These are phyloP conservation scores for Alca torda DNA, from an alignment of 2,797 vertebrate genomes.

Conservation along the genomic window DNA sequence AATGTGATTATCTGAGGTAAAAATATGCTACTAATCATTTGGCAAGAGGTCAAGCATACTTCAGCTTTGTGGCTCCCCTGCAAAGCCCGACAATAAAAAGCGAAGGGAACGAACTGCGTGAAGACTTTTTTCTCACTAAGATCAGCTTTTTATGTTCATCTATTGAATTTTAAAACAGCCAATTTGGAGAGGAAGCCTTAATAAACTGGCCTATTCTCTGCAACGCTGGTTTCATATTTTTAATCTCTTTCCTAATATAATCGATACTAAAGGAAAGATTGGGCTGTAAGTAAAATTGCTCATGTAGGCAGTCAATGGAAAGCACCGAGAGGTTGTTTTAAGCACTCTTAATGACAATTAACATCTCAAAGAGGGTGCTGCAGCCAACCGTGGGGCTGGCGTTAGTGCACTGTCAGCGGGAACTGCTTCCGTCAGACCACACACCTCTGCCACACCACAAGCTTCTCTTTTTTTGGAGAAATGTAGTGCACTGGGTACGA, in stretches of 20 bases:
- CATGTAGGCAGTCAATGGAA: neutral
- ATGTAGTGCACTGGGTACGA: neutral
- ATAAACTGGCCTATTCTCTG: slow-evolving; percentile 8
- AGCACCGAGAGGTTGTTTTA: neutral
- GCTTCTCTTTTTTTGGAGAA: neutral
- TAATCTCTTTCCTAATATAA: slow-evolving; percentile 32
- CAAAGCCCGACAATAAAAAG: neutral
- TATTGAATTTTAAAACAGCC: slow-evolving; percentile 9
- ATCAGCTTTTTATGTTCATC: neutral
- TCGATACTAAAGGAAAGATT: slow-evolving; percentile 15
- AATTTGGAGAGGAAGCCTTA: neutral
- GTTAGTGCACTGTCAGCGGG: neutral
- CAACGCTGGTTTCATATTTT: slow-evolving; percentile 32
- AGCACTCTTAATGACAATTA: neutral
- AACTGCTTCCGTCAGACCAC: neutral
- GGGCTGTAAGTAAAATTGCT: slow-evolving; percentile 11
- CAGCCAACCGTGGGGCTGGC: neutral
- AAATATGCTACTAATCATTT: neutral
- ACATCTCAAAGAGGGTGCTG: neutral
- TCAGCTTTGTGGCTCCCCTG: neutral
- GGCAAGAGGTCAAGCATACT: neutral
- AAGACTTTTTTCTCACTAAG: neutral
- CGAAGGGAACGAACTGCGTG: neutral
- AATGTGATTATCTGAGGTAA: neutral
- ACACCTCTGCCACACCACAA: neutral